Conservation (phyloP, 2,797 vertebrate species). For the Holocentrus rufus region DNA sequence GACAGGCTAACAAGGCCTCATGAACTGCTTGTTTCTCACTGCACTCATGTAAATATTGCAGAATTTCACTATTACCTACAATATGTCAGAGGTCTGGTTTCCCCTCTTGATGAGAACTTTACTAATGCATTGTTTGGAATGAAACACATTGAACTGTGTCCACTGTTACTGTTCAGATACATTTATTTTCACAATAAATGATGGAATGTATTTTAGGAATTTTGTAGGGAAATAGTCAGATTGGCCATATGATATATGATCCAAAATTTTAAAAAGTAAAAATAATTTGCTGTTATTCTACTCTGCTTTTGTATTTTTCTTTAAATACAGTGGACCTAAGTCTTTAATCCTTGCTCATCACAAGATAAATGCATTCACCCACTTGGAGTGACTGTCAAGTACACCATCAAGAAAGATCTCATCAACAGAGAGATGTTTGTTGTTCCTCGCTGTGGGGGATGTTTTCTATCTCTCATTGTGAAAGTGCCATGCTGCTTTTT, state of each 20-base stretch:
- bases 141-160: neutral
- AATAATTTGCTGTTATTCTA: too few relatives aligned
- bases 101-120: conserved; percentile 7
- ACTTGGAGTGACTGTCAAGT: neutral
- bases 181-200: too few relatives aligned
- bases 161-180: too few relatives aligned
- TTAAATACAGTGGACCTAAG: neutral
- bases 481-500: conserved; percentile 15
- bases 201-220: too few relatives aligned
- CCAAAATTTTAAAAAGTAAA: too few relatives aligned
- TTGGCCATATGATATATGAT: too few relatives aligned
- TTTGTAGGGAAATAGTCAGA: too few relatives aligned
- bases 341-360: neutral
- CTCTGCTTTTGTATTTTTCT: too few relatives aligned
- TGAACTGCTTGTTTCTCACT: conserved; percentile 32
- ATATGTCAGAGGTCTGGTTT: conserved; percentile 3
- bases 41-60: conserved; percentile 8
- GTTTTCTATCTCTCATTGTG: neutral
- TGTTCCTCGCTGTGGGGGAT: conserved; percentile 1
- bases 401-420: neutral
- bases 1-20: conserved; percentile 24
- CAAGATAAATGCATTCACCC: neutral
- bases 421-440: neutral
- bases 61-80: neutral
- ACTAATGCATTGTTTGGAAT: neutral